A percentile compares a stretch with the other conserved stretches of the same genome.
Conservation (phyloP, 2,113 vertebrate species). For the Setophaga kirtlandii region DNA sequence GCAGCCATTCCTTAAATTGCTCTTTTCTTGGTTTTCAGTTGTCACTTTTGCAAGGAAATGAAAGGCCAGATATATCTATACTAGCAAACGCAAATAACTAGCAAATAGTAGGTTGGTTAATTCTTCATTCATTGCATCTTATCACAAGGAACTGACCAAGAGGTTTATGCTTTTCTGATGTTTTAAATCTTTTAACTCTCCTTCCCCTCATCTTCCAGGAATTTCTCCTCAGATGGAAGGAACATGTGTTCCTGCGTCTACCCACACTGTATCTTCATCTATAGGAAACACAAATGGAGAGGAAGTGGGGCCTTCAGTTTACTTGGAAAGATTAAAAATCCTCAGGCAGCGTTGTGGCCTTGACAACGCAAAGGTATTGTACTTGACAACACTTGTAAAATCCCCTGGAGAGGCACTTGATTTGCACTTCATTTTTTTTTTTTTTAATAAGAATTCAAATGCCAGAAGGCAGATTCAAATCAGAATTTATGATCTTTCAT, state of each 20-base stretch:
- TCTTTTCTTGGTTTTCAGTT: neutral
- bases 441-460: neutral
- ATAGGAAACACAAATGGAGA: conserved; percentile 86
- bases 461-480: neutral
- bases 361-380: conserved; percentile 89
- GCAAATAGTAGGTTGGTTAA: neutral
- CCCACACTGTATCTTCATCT: conserved; percentile 75
- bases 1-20: neutral
- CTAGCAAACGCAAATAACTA: neutral
- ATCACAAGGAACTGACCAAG: neutral
- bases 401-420: neutral
- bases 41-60: neutral
- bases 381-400: neutral
- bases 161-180: neutral
- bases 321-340: conserved; percentile 96
- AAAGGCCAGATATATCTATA: neutral
- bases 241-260: conserved; percentile 69
- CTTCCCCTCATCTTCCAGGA: conserved; percentile 73
- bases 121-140: neutral
- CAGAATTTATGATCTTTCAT: neutral
- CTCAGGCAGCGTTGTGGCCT: conserved; percentile 93
- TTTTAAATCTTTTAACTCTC: neutral
- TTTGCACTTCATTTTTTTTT: neutral
- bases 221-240: conserved; percentile 87
- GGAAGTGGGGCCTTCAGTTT: conserved; percentile 92